Conservation (phyloP, 2,888 invertebrate genomes). For the Selenia dentaria region DNA sequence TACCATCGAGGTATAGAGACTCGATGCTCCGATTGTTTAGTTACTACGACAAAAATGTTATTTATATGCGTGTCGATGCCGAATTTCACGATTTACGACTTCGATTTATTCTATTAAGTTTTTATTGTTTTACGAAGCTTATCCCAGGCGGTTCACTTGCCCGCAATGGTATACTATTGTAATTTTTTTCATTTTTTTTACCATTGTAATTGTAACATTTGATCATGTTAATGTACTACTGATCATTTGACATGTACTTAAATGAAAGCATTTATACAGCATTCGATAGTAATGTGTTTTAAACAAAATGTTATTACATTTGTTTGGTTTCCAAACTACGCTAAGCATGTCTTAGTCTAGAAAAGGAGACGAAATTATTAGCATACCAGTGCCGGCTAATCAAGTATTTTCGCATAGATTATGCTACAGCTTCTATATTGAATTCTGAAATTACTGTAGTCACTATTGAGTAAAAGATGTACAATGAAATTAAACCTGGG, state of each 20-base stretch:
- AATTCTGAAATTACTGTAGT: not conserved
- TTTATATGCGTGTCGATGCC: slow-evolving; percentile 2
- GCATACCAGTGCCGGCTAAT: not conserved
- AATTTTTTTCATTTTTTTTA: not conserved
- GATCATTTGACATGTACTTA: not conserved
- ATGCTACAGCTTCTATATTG: not conserved
- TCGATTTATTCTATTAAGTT: not conserved
- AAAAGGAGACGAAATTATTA: slow-evolving; percentile 21
- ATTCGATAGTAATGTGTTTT: slow-evolving; percentile 12
- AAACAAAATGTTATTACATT: slow-evolving; percentile 21
- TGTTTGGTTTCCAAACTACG: slow-evolving; percentile 45
- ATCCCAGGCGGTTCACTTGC: not conserved
- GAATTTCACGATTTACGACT: not conserved
- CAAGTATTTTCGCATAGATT: not conserved
- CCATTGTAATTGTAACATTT: not conserved
- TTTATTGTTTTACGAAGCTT: not conserved
- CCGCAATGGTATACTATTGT: not conserved
- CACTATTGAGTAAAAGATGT: not conserved
- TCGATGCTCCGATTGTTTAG: slow-evolving; percentile 2
- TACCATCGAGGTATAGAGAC: not conserved
- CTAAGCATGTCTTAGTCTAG: slow-evolving; percentile 57
- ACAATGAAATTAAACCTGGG: too few species aligned
- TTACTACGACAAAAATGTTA: slow-evolving; percentile 5
- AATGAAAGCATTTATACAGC: slow-evolving; percentile 10
- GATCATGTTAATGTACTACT: too few species aligned